Evolutionary conservation across 2,797 vertebrate genomes (phyloP).

Genomic region (Sylvia borin): DNA sequence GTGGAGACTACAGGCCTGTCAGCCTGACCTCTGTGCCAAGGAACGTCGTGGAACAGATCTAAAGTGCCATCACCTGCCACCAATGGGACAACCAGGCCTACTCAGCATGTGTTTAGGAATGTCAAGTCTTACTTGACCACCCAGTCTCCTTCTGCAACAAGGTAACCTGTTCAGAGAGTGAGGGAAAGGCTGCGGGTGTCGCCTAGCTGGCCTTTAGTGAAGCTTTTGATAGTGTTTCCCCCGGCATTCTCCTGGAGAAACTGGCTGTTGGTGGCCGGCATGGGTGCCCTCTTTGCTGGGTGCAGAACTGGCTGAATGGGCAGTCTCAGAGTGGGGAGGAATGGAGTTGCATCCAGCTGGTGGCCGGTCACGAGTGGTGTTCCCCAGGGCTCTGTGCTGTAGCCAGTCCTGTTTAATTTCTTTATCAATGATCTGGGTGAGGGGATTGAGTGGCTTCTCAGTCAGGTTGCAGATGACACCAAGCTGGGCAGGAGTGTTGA

Average conservation of each 20-base stretch:
- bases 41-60: not conserved
- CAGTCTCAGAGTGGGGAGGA: not conserved
- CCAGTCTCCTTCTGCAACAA: not conserved
- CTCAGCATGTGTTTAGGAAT: not conserved
- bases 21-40: not conserved
- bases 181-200: not conserved
- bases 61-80: fast-evolving
- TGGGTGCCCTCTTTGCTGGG: not conserved
- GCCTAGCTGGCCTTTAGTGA: not conserved
- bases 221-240: not conserved
- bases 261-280: not conserved
- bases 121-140: not conserved
- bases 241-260: not conserved
- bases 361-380: fast-evolving
- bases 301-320: not conserved
- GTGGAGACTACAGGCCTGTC: not conserved
- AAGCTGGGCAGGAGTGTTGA: not conserved
- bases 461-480: not conserved
- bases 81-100: not conserved
- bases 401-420: not conserved
- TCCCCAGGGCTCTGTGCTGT: not conserved
- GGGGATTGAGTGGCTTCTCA: not conserved
- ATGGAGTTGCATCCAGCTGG: not conserved
- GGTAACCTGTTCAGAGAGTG: not conserved
- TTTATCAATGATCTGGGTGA: fast-evolving